phyloP scores from a whole-genome alignment of 1,140 invertebrate species.

The Neodiprion virginianus region DNA sequence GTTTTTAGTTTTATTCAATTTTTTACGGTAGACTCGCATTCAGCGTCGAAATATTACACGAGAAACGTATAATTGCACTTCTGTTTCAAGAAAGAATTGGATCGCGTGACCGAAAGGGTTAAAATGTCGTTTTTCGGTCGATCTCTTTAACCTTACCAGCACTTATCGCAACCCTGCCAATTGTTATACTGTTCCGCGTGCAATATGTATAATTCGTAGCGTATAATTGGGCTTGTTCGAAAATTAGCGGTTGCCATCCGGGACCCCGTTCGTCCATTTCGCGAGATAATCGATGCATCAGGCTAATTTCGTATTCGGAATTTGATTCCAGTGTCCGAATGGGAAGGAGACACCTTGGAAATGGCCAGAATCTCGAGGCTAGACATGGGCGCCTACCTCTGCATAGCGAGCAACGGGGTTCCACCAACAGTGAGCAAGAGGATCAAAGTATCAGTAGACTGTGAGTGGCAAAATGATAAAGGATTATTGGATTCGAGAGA shows the following conservation, averaged over 20 bases:
- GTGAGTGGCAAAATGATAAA: slow-evolving; percentile 70
- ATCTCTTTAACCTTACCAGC: too few species aligned
- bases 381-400: slow-evolving; percentile 90
- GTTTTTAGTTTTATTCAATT: too few species aligned
- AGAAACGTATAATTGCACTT: too few species aligned
- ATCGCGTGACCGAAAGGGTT: too few species aligned
- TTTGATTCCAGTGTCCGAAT: slow-evolving; percentile 72
- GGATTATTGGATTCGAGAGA: too few species aligned
- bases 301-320: slow-evolving; percentile 11
- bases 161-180: too few species aligned
- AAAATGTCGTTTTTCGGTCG: too few species aligned
- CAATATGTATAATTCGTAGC: too few species aligned
- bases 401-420: slow-evolving; percentile 81
- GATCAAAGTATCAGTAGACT: slow-evolving; percentile 93
- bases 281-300: not conserved
- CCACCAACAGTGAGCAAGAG: slow-evolving; percentile 86
- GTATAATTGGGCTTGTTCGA: not conserved
- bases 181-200: too few species aligned
- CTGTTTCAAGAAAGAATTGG: too few species aligned
- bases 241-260: not conserved
- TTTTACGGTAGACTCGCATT: too few species aligned
- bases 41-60: too few species aligned
- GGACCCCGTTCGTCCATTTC: not conserved
- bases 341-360: slow-evolving; percentile 84
- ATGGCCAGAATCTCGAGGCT: slow-evolving; percentile 85